Conservation (phyloP, 2,113 vertebrate species). For the Elephas maximus region DNA sequence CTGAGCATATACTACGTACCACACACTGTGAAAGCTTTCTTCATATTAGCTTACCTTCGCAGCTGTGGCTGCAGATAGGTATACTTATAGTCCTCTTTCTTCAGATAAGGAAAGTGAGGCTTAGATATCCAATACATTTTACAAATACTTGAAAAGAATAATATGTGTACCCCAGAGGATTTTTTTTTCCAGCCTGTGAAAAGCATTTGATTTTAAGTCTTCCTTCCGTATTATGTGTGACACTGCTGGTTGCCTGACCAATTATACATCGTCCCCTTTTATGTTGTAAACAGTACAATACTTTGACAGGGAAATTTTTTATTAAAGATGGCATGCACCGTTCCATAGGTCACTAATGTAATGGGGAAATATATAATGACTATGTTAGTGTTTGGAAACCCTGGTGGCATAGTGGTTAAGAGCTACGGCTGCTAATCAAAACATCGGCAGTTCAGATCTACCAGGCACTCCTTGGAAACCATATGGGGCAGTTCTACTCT, state of each 20-base stretch:
- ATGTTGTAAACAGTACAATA: neutral
- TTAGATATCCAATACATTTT: neutral
- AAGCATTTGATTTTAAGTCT: slow-evolving; percentile 35
- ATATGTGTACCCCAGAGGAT: neutral
- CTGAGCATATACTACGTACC: neutral
- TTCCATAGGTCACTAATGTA: neutral
- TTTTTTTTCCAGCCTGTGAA: neutral
- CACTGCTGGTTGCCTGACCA: neutral
- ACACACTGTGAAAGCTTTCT: neutral
- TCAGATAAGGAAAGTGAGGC: neutral
- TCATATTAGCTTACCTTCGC: neutral
- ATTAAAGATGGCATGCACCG: neutral
- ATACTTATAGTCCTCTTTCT: neutral
- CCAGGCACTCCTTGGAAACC: no score
- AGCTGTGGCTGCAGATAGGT: neutral
- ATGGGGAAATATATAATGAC: neutral
- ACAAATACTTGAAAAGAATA: slow-evolving; percentile 35
- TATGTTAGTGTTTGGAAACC: neutral
- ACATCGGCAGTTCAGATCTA: no score
- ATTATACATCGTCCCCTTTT: neutral
- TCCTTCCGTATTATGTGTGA: neutral
- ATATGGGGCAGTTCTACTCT: no score
- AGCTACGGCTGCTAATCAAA: no score
- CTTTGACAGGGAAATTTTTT: neutral
- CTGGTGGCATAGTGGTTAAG: no score